These are phyloP conservation scores for Drosophila sordidapex DNA, from an alignment of 2,888 invertebrate species.

Conservation along the genomic window DNA sequence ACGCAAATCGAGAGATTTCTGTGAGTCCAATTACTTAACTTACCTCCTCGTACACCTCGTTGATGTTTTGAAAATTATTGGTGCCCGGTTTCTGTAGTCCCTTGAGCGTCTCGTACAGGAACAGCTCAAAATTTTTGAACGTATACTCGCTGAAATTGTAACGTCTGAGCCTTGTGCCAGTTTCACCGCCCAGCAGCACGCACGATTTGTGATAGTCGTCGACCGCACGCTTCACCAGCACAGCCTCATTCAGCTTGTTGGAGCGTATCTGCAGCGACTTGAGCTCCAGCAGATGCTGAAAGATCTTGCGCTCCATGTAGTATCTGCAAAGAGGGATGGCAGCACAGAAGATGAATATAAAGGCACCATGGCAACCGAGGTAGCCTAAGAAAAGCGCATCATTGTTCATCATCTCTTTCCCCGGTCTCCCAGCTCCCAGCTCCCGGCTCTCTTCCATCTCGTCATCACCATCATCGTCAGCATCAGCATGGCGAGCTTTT, in stretches of 20 bases:
- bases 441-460: conserved; percentile 7
- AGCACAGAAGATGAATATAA: background rate
- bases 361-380: conserved; percentile 15
- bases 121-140: conserved; percentile 93
- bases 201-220: conserved; percentile 93
- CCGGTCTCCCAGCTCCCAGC: background rate
- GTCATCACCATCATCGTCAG: conserved; percentile 9
- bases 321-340: conserved; percentile 87
- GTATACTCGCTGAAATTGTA: conserved; percentile 89
- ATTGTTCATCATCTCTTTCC: conserved; percentile 11
- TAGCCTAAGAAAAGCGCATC: conserved; percentile 38
- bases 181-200: conserved; percentile 87
- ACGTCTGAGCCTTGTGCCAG: conserved; percentile 86
- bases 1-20: background rate
- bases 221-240: conserved; percentile 94
- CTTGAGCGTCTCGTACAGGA: conserved; percentile 93
- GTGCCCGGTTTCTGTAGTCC: conserved; percentile 90
- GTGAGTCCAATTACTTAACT: conserved; percentile 63
- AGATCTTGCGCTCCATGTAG: conserved; percentile 95
- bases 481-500: conserved; percentile 18
- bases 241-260: conserved; percentile 94
- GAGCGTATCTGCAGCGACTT: conserved; percentile 96
- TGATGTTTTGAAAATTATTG: conserved; percentile 88
- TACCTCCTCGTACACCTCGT: conserved; percentile 88
- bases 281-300: conserved; percentile 95